phyloP scores from a whole-genome alignment of 2,113 vertebrate genomes.

The Cepphus grylle region DNA sequence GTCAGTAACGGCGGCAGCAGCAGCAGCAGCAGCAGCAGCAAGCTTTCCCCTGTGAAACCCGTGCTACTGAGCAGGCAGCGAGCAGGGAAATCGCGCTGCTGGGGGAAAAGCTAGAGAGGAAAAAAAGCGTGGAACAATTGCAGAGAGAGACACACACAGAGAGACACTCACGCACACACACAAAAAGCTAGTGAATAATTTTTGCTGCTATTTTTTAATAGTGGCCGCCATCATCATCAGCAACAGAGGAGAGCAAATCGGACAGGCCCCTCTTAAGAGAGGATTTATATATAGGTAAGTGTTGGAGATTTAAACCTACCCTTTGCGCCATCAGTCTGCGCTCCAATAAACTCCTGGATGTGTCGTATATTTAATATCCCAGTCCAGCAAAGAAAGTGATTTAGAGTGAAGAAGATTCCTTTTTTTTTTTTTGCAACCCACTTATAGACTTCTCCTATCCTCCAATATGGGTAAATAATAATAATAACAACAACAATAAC shows the following conservation, averaged over 20 bases:
- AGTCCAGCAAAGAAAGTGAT: conserved; percentile 93
- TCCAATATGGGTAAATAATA: conserved; percentile 81
- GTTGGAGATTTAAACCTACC: conserved; percentile 98
- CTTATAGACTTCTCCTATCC: conserved; percentile 88
- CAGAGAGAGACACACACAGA: conserved; percentile 70
- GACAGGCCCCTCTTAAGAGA: conserved; percentile 85
- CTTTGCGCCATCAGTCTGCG: conserved; percentile 99
- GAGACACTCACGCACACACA: conserved; percentile 74
- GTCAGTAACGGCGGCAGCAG: not conserved
- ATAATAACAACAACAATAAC: conserved; percentile 72
- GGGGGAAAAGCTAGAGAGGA: conserved; percentile 73
- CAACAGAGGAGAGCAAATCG: conserved; percentile 69
- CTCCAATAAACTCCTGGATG: conserved; percentile 99
- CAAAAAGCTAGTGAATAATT: conserved; percentile 78
- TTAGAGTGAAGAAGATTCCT: conserved; percentile 87
- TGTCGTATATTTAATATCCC: conserved; percentile 98
- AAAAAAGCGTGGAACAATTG: conserved; percentile 85
- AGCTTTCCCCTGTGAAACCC: conserved; percentile 78
- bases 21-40: conserved; percentile 45
- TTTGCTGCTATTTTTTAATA: conserved; percentile 82
- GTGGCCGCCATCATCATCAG: conserved; percentile 79
- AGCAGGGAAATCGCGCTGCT: conserved; percentile 73
- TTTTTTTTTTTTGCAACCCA: conserved; percentile 80
- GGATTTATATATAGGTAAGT: conserved; percentile 92
- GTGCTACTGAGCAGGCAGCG: conserved; percentile 78